Conservation (phyloP, 2,113 vertebrate species). For the Xyliphius kryptos region DNA sequence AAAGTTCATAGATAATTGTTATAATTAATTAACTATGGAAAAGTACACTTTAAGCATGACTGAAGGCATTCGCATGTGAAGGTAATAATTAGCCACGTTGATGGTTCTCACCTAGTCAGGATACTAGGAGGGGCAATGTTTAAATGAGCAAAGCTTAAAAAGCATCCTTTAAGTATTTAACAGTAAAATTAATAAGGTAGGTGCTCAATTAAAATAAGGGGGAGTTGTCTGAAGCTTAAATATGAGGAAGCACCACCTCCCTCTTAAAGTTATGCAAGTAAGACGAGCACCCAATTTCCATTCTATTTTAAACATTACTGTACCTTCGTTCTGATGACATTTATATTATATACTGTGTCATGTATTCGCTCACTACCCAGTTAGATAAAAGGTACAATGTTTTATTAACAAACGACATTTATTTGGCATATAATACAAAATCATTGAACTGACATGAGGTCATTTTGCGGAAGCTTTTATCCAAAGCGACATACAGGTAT, state of each 20-base stretch:
- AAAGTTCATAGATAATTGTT: constrained; percentile 71
- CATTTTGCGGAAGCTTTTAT: too few relatives aligned
- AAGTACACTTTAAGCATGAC: constrained; percentile 60
- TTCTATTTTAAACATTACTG: not conserved
- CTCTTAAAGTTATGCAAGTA: constrained; percentile 36
- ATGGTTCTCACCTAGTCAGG: constrained; percentile 45
- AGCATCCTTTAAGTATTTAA: constrained; percentile 64
- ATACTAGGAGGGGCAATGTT: constrained; percentile 37
- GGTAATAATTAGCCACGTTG: constrained; percentile 62
- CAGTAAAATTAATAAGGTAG: constrained; percentile 66
- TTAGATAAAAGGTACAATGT: not conserved
- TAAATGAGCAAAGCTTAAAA: constrained; percentile 63
- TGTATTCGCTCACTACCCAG: not conserved
- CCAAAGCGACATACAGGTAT: too few relatives aligned
- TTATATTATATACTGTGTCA: not conserved
- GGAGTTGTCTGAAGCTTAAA: constrained; percentile 46
- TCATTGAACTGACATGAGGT: too few relatives aligned
- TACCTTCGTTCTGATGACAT: not conserved
- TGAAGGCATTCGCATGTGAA: constrained; percentile 57
- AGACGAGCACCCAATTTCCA: constrained; percentile 13
- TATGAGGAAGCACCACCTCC: constrained; percentile 41
- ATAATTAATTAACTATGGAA: constrained; percentile 74
- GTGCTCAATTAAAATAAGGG: constrained; percentile 58
- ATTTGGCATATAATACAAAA: too few relatives aligned
- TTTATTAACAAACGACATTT: not conserved